Evolutionary conservation across 2,888 invertebrate genomes (phyloP).

Genomic region (Andrena chrysosceles): DNA sequence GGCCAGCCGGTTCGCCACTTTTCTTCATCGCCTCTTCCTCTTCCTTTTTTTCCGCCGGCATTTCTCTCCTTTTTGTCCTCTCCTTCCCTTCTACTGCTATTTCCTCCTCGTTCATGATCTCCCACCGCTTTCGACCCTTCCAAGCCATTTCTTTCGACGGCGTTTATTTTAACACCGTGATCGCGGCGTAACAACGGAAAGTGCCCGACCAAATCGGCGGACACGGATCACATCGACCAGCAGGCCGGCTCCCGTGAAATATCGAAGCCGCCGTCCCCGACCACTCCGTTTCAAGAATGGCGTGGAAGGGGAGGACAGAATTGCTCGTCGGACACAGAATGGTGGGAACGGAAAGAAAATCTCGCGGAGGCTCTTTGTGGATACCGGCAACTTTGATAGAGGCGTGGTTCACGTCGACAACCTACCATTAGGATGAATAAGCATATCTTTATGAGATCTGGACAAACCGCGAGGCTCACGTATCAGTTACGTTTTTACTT

Average conservation of each 20-base stretch:
- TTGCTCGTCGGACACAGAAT: conserved; percentile 33
- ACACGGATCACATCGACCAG: background rate
- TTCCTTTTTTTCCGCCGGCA: conserved; percentile 30
- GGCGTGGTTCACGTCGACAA: conserved; percentile 68
- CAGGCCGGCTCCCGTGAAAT: conserved; percentile 38
- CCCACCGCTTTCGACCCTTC: conserved; percentile 24
- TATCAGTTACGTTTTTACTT: conserved; percentile 36
- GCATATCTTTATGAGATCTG: conserved; percentile 70
- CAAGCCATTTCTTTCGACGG: conserved; percentile 13
- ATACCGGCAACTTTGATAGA: conserved; percentile 66
- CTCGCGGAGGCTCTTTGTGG: conserved; percentile 59
- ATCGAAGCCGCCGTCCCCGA: conserved; percentile 16
- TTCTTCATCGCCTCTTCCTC: conserved; percentile 62
- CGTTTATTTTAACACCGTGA: conserved; percentile 54
- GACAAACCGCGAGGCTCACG: conserved; percentile 54
- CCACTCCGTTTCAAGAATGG: conserved; percentile 16
- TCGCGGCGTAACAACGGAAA: conserved; percentile 34
- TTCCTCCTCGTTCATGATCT: conserved; percentile 60
- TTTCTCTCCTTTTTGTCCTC: conserved; percentile 37
- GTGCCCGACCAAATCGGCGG: conserved; percentile 26
- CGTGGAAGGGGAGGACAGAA: background rate
- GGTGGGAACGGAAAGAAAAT: conserved; percentile 50
- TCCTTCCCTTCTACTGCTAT: conserved; percentile 24
- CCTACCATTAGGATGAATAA: conserved; percentile 70
- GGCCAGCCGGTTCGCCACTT: conserved; percentile 72